Conservation (phyloP, 64 coral and sea anemone species). For the Astreopora myriophthalma region DNA sequence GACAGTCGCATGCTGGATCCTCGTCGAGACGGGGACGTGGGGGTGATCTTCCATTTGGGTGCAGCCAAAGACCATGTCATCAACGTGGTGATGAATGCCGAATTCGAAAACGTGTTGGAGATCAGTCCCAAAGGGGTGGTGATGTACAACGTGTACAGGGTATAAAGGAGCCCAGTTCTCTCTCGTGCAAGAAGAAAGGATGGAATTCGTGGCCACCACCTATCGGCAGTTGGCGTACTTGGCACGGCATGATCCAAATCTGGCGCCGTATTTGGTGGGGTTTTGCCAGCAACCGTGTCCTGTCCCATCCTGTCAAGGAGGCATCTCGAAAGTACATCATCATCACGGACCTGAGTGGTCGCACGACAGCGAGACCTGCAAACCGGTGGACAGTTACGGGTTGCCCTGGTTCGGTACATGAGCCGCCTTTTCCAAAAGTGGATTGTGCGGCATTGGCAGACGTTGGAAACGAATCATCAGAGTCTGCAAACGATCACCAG, state of each 20-base stretch:
- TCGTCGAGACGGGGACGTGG: too few relatives aligned
- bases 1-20: too few relatives aligned
- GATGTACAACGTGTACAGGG: background rate
- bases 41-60: too few relatives aligned
- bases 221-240: background rate
- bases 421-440: background rate
- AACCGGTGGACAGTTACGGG: background rate
- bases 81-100: too few relatives aligned
- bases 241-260: background rate
- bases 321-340: background rate
- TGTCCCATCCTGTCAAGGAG: background rate
- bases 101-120: too few relatives aligned
- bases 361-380: background rate
- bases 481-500: background rate
- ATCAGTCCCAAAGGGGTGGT: too few relatives aligned
- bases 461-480: background rate
- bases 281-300: background rate
- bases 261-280: background rate
- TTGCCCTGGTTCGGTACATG: background rate
- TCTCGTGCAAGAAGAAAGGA: background rate
- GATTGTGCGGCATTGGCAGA: too few relatives aligned
- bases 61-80: too few relatives aligned
- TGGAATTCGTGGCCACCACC: background rate
- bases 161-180: background rate
- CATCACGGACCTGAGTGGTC: slow-evolving; percentile 5